phyloP scores from a whole-genome alignment of 2,113 vertebrate genomes.

The Spea bombifrons region DNA sequence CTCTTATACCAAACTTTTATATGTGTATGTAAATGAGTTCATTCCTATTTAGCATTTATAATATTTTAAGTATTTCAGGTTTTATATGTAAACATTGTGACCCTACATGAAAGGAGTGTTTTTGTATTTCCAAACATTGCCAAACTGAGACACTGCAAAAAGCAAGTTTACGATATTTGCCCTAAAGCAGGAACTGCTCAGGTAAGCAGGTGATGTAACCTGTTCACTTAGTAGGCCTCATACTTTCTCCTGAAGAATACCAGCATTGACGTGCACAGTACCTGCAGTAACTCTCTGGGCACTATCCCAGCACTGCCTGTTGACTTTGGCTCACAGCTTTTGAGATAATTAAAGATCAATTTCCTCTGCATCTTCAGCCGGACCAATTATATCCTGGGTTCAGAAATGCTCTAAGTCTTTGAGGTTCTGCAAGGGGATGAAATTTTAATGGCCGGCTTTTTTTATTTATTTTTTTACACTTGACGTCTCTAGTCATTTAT shows the following conservation, averaged over 20 bases:
- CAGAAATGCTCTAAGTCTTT: conserved; percentile 1
- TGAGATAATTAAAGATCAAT: conserved; percentile 38
- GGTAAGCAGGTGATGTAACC: background rate
- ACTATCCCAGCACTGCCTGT: conserved; percentile 27
- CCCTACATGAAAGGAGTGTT: background rate
- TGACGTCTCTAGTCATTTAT: no score
- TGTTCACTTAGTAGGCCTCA: background rate
- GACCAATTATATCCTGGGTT: conserved; percentile 17
- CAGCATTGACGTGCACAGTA: conserved; percentile 1
- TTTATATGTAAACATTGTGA: background rate
- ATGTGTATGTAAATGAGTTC: no score
- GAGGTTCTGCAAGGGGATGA: background rate
- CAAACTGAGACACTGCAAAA: background rate
- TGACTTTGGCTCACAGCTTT: conserved; percentile 20
- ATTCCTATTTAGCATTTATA: no score
- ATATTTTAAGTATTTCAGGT: background rate
- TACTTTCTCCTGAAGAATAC: background rate
- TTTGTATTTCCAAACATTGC: background rate
- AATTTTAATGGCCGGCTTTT: background rate
- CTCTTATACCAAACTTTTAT: no score
- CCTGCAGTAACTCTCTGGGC: conserved; percentile 15
- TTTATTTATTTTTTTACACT: background rate
- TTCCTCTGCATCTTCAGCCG: conserved; percentile 13
- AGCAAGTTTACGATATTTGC: background rate
- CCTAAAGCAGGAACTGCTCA: background rate